Evolutionary conservation across 2,888 invertebrate species (phyloP).

Genomic region (Meiosimyza platycephala): DNA sequence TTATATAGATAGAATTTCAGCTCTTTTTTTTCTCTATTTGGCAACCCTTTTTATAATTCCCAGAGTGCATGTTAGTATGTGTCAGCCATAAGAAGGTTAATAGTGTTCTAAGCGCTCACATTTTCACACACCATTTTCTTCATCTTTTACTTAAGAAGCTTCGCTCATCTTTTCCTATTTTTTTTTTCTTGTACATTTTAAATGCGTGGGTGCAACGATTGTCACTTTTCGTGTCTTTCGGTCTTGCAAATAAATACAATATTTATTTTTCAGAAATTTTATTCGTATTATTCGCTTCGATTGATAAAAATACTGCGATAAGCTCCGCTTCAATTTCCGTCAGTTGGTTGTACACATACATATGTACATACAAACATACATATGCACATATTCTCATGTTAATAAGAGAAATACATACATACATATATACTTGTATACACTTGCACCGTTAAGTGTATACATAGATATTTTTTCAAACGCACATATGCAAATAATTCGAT

Average conservation of each 20-base stretch:
- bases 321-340: constrained; percentile 32
- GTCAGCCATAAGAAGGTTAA: constrained; percentile 39
- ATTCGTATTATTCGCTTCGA: constrained; percentile 1
- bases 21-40: too few relatives aligned
- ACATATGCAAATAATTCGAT: too few relatives aligned
- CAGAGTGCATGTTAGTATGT: neutral
- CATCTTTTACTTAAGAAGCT: too few relatives aligned
- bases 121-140: neutral
- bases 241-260: constrained; percentile 23
- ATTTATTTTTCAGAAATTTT: constrained; percentile 23
- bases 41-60: neutral
- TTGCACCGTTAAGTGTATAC: too few relatives aligned
- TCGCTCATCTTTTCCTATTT: neutral
- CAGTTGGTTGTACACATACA: constrained; percentile 10
- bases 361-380: neutral
- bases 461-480: too few relatives aligned
- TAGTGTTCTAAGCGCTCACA: constrained; percentile 37
- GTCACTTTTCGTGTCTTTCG: constrained; percentile 9
- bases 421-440: too few relatives aligned
- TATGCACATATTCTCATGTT: neutral
- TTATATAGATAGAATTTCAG: too few relatives aligned
- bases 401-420: too few relatives aligned
- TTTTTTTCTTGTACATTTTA: neutral
- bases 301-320: constrained; percentile 17
- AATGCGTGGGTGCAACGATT: too few relatives aligned